Percentiles rank a stretch among this genome's conserved stretches.
phyloP scores from a whole-genome alignment of 1,140 invertebrate species.

The Saxidomus purpurata region DNA sequence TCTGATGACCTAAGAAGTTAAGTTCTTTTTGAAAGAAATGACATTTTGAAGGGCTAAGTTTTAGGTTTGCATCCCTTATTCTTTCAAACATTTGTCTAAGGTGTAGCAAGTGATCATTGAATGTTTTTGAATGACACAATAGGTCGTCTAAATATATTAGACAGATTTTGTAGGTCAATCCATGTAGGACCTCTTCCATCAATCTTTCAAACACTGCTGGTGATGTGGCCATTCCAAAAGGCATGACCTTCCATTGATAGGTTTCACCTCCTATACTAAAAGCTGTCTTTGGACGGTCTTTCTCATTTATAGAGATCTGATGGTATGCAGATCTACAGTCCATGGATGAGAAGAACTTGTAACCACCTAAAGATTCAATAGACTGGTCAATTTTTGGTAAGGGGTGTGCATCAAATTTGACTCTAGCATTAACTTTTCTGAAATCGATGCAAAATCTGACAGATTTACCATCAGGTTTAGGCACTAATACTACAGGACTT shows the following conservation, averaged over 20 bases:
- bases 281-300: conserved; percentile 32
- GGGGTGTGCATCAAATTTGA: conserved; percentile 30
- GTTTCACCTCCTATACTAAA: conserved; percentile 35
- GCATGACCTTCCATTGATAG: conserved; percentile 37
- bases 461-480: conserved; percentile 7
- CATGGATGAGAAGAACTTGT: conserved; percentile 34
- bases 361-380: conserved; percentile 3
- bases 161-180: conserved; percentile 23
- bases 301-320: conserved; percentile 6
- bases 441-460: conserved; percentile 29
- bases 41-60: conserved; percentile 51
- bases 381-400: conserved; percentile 36
- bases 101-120: neutral
- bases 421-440: conserved; percentile 27
- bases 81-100: conserved; percentile 1
- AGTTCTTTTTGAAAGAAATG: conserved; percentile 26
- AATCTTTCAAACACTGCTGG: conserved; percentile 37
- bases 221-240: conserved; percentile 33
- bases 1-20: conserved; percentile 30
- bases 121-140: neutral
- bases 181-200: conserved; percentile 8
- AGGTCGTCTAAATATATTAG: conserved; percentile 56
- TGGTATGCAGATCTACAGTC: neutral
- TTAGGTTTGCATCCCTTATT: conserved; percentile 4
- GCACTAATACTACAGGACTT: neutral